Percentiles rank a stretch among this genome's conserved stretches.
Conservation (phyloP, 2,888 invertebrate genomes). For the Drosophila multiciliata region DNA sequence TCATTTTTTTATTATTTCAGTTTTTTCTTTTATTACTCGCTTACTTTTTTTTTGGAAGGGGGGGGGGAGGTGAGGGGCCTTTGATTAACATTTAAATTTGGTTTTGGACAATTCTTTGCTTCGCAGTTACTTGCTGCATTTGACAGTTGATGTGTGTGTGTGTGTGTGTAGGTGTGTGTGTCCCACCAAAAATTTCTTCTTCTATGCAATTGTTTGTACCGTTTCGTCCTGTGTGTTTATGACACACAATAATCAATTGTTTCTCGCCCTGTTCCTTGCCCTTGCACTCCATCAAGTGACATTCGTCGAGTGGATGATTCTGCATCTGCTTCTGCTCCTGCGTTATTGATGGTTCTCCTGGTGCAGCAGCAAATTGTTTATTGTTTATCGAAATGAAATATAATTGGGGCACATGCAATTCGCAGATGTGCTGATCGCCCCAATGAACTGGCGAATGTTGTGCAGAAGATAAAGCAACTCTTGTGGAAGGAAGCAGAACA, state of each 20-base stretch:
- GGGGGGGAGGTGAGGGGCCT: slow-evolving; percentile 32
- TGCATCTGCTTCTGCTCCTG: not conserved
- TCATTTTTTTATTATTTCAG: not conserved
- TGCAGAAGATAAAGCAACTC: not conserved
- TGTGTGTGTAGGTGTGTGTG: not conserved
- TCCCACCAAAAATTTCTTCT: slow-evolving; percentile 49
- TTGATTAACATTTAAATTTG: slow-evolving; percentile 78
- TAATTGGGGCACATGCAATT: slow-evolving; percentile 52
- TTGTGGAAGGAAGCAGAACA: not conserved
- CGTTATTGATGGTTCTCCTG: slow-evolving; percentile 65
- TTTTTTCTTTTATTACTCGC: slow-evolving; percentile 1
- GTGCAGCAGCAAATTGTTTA: slow-evolving; percentile 71
- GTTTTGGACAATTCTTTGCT: slow-evolving; percentile 57
- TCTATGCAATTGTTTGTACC: slow-evolving; percentile 37
- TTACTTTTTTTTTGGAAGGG: slow-evolving; percentile 24
- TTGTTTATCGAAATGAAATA: slow-evolving; percentile 73
- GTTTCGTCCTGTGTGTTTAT: slow-evolving; percentile 58
- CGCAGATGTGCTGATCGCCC: slow-evolving; percentile 70
- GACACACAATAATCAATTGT: slow-evolving; percentile 80
- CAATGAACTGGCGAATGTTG: slow-evolving; percentile 48
- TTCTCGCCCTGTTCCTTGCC: slow-evolving; percentile 62
- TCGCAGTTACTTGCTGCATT: slow-evolving; percentile 48
- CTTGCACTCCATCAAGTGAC: slow-evolving; percentile 39
- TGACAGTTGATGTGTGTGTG: slow-evolving; percentile 57
- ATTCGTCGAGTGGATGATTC: slow-evolving; percentile 10